These are phyloP conservation scores for Folsomia manolachei DNA, from an alignment of 2,888 invertebrate species.

Conservation along the genomic window DNA sequence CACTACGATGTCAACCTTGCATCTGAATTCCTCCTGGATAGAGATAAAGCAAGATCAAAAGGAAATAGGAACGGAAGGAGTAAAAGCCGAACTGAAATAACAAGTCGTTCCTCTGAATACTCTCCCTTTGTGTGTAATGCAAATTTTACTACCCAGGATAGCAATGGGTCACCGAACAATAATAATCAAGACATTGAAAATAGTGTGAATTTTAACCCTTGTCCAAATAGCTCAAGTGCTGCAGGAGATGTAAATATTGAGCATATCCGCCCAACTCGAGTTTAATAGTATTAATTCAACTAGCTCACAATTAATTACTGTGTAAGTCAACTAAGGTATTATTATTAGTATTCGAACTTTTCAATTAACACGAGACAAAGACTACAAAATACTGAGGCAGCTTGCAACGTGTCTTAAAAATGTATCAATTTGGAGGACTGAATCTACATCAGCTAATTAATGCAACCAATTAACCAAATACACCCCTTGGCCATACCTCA, in stretches of 20 bases:
- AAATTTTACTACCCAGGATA: neutral
- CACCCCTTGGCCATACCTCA: no score
- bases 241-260: conserved; percentile 18
- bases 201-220: conserved; percentile 15
- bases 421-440: no score
- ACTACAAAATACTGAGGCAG: no score
- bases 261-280: conserved; percentile 34
- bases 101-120: conserved; percentile 8
- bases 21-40: conserved; percentile 60
- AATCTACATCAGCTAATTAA: no score
- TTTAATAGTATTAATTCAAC: no score
- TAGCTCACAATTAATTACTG: no score
- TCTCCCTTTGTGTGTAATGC: conserved; percentile 10
- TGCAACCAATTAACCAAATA: no score
- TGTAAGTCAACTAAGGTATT: no score
- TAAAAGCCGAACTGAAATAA: conserved; percentile 12
- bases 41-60: conserved; percentile 26
- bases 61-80: conserved; percentile 9
- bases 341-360: no score
- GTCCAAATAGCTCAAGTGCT: conserved; percentile 4
- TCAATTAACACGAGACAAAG: no score
- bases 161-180: conserved; percentile 21
- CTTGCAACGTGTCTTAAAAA: no score
- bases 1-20: conserved; percentile 69
- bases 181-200: conserved; percentile 2